Conservation (phyloP, 2,888 invertebrate species). For the Sphaerophoria taeniata region DNA sequence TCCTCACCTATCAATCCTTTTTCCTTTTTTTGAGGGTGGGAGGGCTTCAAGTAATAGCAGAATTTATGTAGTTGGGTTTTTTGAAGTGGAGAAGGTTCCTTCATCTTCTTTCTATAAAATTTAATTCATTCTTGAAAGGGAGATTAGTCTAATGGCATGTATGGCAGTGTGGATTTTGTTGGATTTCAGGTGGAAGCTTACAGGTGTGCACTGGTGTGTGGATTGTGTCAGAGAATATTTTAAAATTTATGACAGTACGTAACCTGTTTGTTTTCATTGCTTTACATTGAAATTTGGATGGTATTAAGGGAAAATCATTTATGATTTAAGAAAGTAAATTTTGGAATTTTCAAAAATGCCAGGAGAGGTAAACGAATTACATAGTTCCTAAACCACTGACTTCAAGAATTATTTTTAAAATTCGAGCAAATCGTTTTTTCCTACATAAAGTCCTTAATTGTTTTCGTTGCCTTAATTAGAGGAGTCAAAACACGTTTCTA, state of each 20-base stretch:
- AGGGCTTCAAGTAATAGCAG: neutral
- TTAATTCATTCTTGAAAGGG: conserved; percentile 24
- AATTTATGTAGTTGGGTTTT: neutral
- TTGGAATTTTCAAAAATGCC: too few species aligned
- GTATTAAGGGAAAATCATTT: neutral
- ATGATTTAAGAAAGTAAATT: too few species aligned
- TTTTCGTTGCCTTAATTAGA: neutral
- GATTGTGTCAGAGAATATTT: neutral
- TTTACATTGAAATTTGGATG: too few species aligned
- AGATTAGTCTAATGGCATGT: conserved; percentile 21
- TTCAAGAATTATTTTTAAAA: too few species aligned
- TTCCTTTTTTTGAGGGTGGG: neutral
- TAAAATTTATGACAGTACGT: neutral
- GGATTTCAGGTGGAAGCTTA: neutral
- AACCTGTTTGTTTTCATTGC: too few species aligned
- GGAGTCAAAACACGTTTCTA: neutral
- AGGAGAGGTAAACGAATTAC: too few species aligned
- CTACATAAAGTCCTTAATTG: too few species aligned
- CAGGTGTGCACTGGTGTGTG: neutral
- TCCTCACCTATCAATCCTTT: conserved; percentile 24
- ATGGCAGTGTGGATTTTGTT: neutral
- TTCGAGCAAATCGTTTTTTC: too few species aligned
- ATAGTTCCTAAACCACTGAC: too few species aligned
- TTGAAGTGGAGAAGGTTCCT: neutral
- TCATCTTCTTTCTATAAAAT: conserved; percentile 5